Evolutionary conservation across 2,113 vertebrate species (phyloP), one percentile per base, ranked within the genome.

Genomic region (Phrynosoma platyrhinos): DNA sequence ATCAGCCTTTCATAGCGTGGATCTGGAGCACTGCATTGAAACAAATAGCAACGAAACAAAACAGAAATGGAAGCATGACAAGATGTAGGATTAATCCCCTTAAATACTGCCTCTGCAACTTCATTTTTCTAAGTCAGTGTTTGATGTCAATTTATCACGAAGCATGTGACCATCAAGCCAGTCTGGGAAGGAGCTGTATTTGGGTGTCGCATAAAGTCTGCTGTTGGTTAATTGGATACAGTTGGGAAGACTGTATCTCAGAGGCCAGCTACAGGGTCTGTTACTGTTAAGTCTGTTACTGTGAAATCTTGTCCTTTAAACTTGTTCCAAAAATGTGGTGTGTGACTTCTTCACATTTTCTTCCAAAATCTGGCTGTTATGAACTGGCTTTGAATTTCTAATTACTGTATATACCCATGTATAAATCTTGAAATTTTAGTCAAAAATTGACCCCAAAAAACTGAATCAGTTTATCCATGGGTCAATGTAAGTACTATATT

Each of bases 91-190:
- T 87, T 88, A 82, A 88, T 90, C 47, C 83, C 30, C 83, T 72
- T 80, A 79, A 83, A 83, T 58, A 42, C 1, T 78, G 0, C 85
- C 88, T 83, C 80, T 87, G 32, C 80, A 79, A 42, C 53, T 16
- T 79, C 90, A 13, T 3, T n/a, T 91, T 92, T 92, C 69, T 89
- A 75, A 84, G 1, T 72, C 78, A 69, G 1, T 80, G 58, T 91
- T 92, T 89, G 81, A 32, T 91, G 30, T 87, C 76, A 47, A 7
- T 83, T 92, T 91, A 84, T 90, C 78, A 9, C 66, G 66, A 92
- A 90, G 71, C 83, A 32, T n/a, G 3, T 47, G 30, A 91, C 36
- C 64, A 88, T 55, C 71, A 85, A 74, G 40, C 8, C 87, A 0
- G 25, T 30, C 47, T 66, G 83, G 80, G 89, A n/a, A 55, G 55